phyloP scores from a whole-genome alignment of 2,888 invertebrate species.

The Pachydiplax longipennis region DNA sequence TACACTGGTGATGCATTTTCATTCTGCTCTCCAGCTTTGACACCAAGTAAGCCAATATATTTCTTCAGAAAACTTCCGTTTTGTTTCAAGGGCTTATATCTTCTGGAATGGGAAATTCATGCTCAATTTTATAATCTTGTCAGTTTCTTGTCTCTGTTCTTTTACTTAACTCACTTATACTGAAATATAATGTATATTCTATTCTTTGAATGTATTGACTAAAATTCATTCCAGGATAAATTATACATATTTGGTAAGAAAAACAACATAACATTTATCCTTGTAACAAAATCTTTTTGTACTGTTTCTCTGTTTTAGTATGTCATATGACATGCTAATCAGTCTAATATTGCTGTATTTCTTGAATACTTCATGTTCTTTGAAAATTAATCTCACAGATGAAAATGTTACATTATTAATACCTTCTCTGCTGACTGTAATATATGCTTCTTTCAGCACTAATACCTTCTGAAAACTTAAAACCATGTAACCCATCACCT shows the following conservation, averaged over 20 bases:
- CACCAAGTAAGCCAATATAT: conserved; percentile 48
- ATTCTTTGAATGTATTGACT: background rate
- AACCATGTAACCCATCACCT: conserved; percentile 84
- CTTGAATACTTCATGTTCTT: background rate
- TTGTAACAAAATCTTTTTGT: background rate
- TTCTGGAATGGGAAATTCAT: too few relatives aligned
- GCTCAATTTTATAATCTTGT: too few relatives aligned
- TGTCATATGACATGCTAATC: background rate
- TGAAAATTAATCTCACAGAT: background rate
- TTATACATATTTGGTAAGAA: background rate
- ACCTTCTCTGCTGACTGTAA: background rate
- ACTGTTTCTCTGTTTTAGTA: background rate
- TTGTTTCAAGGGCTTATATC: too few relatives aligned
- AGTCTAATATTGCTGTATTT: background rate
- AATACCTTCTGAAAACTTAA: conserved; percentile 32
- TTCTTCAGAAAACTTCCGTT: background rate
- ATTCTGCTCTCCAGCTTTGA: conserved; percentile 53
- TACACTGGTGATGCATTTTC: conserved; percentile 58
- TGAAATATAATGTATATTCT: background rate
- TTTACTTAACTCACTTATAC: background rate
- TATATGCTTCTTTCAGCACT: conserved; percentile 22
- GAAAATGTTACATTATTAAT: background rate
- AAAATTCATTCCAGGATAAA: too few relatives aligned
- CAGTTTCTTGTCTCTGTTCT: background rate
- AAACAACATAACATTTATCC: background rate